Conservation (phyloP, 2,888 invertebrate genomes). For the Crepidodera aurea region DNA sequence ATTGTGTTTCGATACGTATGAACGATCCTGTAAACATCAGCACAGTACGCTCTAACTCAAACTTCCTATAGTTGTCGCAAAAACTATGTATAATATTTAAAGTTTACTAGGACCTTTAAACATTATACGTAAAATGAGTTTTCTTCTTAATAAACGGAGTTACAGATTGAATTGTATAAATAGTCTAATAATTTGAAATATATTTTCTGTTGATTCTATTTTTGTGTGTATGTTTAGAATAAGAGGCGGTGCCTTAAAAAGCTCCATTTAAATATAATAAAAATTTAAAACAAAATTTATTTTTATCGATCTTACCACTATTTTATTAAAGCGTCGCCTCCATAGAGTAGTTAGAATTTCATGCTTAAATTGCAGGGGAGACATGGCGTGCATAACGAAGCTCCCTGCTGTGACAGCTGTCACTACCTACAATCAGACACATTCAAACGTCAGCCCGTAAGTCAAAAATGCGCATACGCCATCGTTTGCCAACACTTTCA, state of each 20-base stretch:
- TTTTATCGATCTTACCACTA: background rate
- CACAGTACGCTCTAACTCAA: too few relatives aligned
- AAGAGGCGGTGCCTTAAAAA: background rate
- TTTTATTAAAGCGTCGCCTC: background rate
- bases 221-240: background rate
- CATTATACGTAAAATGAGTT: too few relatives aligned
- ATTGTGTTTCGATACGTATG: too few relatives aligned
- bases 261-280: too few relatives aligned
- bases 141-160: too few relatives aligned
- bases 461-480: constrained; percentile 25
- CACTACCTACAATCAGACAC: constrained; percentile 49
- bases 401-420: constrained; percentile 53
- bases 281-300: too few relatives aligned
- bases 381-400: constrained; percentile 62
- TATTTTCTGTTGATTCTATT: background rate
- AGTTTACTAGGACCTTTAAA: too few relatives aligned
- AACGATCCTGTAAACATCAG: too few relatives aligned
- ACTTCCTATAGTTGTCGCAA: too few relatives aligned
- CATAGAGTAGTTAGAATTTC: constrained; percentile 53
- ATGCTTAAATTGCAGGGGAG: constrained; percentile 66
- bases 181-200: too few relatives aligned
- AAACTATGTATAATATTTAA: too few relatives aligned
- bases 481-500: constrained; percentile 40
- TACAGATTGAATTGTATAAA: too few relatives aligned
- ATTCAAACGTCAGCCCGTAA: constrained; percentile 58